Base-by-base conservation (phyloP, 2,888 invertebrate species). In the Agrochola macilenta region DNA sequence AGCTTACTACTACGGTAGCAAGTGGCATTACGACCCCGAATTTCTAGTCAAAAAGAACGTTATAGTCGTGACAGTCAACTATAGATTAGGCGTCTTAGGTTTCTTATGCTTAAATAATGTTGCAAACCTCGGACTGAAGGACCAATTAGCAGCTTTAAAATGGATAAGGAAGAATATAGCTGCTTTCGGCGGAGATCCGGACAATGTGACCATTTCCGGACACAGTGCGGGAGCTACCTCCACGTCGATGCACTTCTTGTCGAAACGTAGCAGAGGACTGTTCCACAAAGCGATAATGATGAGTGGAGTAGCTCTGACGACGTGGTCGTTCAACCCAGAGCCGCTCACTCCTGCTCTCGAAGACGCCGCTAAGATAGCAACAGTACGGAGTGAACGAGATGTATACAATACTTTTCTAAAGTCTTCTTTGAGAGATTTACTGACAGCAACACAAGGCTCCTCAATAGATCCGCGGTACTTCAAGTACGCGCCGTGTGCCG, bases 191-290 rank as follows among this genome's bases (percentile, higher is more conserved):
- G 96, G 96, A 60, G 96, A 96, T 80, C 95, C 95, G 0, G 95
- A 96, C 20, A 96, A 96, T 75, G 95, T 96, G 3, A 96, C 95
- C 0, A 80, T 96, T 61, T 94, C 93, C 39, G 96, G 96, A 0
- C 96, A 96, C 60, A 96, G 96, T 61, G 96, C 96, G 0, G 96
- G 96, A 0, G 94, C 94, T 0, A 91, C 93, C n/a, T 89, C 95
- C 0, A 93, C 94, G 1, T 92, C 94, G 0, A 93, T 96, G 94
- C 96, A 95, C 76, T 85, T 96, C 43, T 87, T 96, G 0, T 94
- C 96, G 0, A 92, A 91, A 71, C 82, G 84, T 11, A 96, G 96
- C 78, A 86, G 84, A 81, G 95, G 95, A 66, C 80, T 96, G 46
- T 96, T 96, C 75, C 96, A 96, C 81, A 96, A 95, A 90, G 92